phyloP scores from a whole-genome alignment of 2,797 vertebrate species.

The Clarias pachynema region DNA sequence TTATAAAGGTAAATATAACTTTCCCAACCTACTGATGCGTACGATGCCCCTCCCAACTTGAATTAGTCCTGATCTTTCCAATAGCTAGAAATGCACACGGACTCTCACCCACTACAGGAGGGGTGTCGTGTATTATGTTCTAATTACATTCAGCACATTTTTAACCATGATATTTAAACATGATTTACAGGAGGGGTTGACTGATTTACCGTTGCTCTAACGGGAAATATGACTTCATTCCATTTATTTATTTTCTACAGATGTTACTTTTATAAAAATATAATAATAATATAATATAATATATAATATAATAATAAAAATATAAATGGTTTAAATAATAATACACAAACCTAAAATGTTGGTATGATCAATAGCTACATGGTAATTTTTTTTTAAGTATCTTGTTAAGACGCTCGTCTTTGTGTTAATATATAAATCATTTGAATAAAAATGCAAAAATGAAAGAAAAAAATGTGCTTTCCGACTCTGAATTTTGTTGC shows the following conservation, averaged over 20 bases:
- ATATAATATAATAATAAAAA: too few species aligned
- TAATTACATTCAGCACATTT: too few species aligned
- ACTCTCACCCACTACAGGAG: too few species aligned
- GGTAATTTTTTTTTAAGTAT: background rate
- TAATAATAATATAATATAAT: too few species aligned
- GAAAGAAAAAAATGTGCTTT: background rate
- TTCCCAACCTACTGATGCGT: too few species aligned
- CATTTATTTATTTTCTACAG: background rate
- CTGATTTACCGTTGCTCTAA: background rate
- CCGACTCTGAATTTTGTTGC: background rate
- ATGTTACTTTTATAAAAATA: too few species aligned
- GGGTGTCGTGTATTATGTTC: too few species aligned
- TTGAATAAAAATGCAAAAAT: background rate
- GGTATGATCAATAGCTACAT: background rate
- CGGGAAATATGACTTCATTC: background rate
- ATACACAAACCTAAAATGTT: background rate
- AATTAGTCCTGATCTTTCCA: too few species aligned
- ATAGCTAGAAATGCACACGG: too few species aligned
- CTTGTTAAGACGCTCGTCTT: background rate
- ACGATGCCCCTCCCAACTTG: too few species aligned
- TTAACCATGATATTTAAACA: background rate
- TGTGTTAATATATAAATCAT: background rate
- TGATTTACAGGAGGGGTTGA: background rate
- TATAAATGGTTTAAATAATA: background rate
- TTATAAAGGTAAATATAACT: too few species aligned